Evolutionary conservation across 2,113 vertebrate species (phyloP).

Genomic region (Panthera leo): DNA sequence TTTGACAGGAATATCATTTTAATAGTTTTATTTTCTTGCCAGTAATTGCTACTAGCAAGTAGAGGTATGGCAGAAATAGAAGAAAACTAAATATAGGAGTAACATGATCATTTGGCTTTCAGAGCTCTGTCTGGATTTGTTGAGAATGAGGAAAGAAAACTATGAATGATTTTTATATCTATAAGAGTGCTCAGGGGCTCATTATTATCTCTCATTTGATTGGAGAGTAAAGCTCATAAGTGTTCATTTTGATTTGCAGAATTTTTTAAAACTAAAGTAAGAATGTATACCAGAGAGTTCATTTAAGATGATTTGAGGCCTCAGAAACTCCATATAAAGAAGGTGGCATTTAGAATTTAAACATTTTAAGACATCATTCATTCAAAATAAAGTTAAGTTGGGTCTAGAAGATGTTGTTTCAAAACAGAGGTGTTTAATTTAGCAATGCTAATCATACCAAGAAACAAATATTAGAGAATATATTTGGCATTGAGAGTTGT

Average conservation of each 20-base stretch:
- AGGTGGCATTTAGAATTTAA: neutral
- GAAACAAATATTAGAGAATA: neutral
- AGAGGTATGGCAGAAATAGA: neutral
- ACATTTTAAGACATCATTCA: neutral
- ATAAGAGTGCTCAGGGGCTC: neutral
- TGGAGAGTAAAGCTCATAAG: neutral
- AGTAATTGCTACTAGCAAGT: constrained; percentile 13
- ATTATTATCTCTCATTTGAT: neutral
- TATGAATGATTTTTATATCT: neutral
- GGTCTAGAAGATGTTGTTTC: neutral
- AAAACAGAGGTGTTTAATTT: neutral
- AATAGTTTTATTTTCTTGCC: constrained; percentile 6
- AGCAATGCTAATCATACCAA: neutral
- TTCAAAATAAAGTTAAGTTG: neutral
- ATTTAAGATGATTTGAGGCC: neutral
- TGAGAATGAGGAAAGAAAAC: neutral
- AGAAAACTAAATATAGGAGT: neutral
- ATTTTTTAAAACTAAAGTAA: neutral
- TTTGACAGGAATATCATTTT: neutral
- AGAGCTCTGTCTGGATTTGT: neutral
- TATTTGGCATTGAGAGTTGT: neutral
- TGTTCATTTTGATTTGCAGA: neutral
- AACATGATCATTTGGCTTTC: neutral
- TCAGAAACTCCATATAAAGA: neutral
- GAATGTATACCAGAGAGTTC: neutral